Evolutionary conservation across 2,888 invertebrate species (phyloP), one percentile per base, ranked within the genome.

Genomic region (Eilema depressum): DNA sequence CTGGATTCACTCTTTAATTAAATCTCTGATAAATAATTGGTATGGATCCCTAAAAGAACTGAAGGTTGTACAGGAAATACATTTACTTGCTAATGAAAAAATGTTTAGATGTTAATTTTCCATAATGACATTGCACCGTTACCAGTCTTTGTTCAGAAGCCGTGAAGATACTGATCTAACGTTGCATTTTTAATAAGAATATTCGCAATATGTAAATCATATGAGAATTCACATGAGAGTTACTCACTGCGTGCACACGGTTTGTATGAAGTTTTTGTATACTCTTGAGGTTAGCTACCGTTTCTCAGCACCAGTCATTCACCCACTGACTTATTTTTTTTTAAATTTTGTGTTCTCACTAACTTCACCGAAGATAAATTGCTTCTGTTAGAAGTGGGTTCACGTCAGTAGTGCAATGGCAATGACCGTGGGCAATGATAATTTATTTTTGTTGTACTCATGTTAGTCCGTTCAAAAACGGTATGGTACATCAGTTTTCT

Each of bases 171-270:
- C 25, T 10, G 5, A 37, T 63, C 30, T 37, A 37, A 41, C 17
- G 25, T 25, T 25, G 63, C 37, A 62, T 62, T 63, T 41, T 25
- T 20, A 5, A 23, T 37, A 17, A 25, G 37, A 63, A 25, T 17
- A 10, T 63, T 63, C 11, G 2, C 20, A 37, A 23, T 14, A 17
- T 63, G 20, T 41, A 17, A 20, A 47, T 47, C 20, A 7, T 7
- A 47, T 20, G 47, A 47, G 47, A 47, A 47, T 63, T 63, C 63
- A 62, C 37, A 25, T 63, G 37, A 10, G 63, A 63, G 3, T 8
- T 73, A 71, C 75, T 71, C 74, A 79, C 75, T 81, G 80, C 77
- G 80, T 76, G 77, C 79, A 73, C 79, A 82, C 75, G 77, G 83
- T 82, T 84, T 47, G 20, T 20, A 0, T 47, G 20, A 47, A 20